Base-by-base conservation (phyloP, 2,888 invertebrate species). In the Tetranychus truncatus region DNA sequence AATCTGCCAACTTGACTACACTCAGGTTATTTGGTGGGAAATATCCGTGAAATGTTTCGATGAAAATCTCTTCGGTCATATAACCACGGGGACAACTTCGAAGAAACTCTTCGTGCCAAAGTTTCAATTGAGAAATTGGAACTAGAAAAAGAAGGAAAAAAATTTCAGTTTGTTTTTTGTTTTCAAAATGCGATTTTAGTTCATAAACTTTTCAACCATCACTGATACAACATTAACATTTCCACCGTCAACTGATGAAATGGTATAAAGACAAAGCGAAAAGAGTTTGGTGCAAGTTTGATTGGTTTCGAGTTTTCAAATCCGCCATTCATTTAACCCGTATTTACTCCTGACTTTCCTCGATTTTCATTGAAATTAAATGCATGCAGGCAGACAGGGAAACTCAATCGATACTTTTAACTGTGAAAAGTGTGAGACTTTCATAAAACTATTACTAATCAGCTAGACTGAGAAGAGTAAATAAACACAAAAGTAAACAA, bases 61-160 rank as follows among this genome's bases (percentile, higher is more conserved):
- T 77, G 74, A 79, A 79, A 73, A 77, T 78, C 73, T 78, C 77
- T 76, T 78, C 78, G 11, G 78, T 78, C 78, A 78, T 78, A 34
- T 77, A 76, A 15, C 78, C 78, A 45, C 77, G 75, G n/a, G 78
- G 78, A 73, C 78, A 78, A 71, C 78, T 78, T 74, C 77, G 76
- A 21, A 78, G 77, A 69, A 78, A 78, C 74, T 78, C 78, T 73
- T 76, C 74, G 75, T 78, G 77, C 78, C 78, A 74, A 69, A 45
- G 66, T 69, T 74, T 74, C 1, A 74, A 20, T 67, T 74, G 74
- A 55, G 55, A 55, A 55, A 55, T 55, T 55, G 55, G 55, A 55
- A 55, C 55, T 55, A 34, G 24, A 24, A 34, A 34, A 34, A 34
- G 34, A 34, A 34, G 34, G 34, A 4, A 34, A 34, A n/a, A 34